These are phyloP conservation scores for Polia nebulosa DNA, from an alignment of 2,888 invertebrate species.

Conservation along the genomic window DNA sequence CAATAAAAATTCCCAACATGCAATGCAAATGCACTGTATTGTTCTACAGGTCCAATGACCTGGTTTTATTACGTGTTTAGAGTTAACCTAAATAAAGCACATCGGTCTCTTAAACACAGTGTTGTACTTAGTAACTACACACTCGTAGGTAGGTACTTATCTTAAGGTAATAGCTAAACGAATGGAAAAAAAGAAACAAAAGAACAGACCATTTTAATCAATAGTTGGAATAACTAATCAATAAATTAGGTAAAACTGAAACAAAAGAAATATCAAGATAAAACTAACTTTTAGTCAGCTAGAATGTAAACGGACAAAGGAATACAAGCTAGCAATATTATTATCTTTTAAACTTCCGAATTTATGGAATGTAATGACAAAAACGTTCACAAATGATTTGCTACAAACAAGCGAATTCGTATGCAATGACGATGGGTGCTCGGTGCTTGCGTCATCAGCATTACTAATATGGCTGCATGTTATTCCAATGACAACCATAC, in stretches of 20 bases:
- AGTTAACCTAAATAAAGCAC: slow-evolving; percentile 55
- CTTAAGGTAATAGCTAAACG: background rate
- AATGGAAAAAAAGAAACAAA: background rate
- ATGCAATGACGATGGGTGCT: slow-evolving; percentile 26
- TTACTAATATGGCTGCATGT: slow-evolving; percentile 27
- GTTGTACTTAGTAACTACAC: background rate
- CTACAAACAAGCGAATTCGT: slow-evolving; percentile 42
- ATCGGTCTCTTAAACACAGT: slow-evolving; percentile 17
- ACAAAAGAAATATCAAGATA: background rate
- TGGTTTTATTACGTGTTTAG: slow-evolving; percentile 58
- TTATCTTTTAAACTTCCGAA: slow-evolving; percentile 26
- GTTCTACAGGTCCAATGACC: slow-evolving; percentile 55
- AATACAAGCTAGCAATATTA: slow-evolving; percentile 16
- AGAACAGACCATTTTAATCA: background rate
- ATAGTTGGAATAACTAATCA: background rate
- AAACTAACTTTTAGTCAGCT: slow-evolving; percentile 6
- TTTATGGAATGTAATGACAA: slow-evolving; percentile 39
- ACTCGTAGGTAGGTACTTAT: too few species aligned
- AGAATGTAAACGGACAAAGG: slow-evolving; percentile 27
- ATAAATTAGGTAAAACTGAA: background rate
- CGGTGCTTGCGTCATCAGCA: slow-evolving; percentile 47
- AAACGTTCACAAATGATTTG: slow-evolving; percentile 21
- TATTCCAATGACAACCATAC: slow-evolving; percentile 4
- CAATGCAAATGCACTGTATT: slow-evolving; percentile 59
- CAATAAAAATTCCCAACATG: slow-evolving; percentile 59